phyloP scores from a whole-genome alignment of 2,797 vertebrate genomes.

The Pteropus rufus region DNA sequence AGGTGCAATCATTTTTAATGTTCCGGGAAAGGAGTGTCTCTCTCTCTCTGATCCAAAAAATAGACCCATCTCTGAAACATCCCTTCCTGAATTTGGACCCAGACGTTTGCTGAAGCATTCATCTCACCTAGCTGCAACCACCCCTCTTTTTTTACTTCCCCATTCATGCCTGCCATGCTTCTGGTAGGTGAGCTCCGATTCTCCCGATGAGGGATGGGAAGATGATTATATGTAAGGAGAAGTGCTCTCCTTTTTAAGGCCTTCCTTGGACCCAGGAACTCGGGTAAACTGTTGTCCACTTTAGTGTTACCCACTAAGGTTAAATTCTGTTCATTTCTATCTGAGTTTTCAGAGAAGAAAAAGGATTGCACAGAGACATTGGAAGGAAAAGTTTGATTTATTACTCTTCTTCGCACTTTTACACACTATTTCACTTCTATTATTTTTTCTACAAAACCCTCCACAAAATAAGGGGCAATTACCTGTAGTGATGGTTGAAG shows the following conservation, averaged over 20 bases:
- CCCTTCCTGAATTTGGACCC: neutral
- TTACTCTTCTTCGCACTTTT: neutral
- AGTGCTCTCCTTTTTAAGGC: neutral
- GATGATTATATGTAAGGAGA: neutral
- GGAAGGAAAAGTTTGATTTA: neutral
- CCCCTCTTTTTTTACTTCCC: neutral
- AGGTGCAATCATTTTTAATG: neutral
- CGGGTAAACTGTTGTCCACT: neutral
- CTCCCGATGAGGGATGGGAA: neutral
- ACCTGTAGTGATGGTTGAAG: neutral
- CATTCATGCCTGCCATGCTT: neutral
- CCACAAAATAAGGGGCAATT: constrained; percentile 26
- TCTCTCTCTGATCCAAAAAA: neutral
- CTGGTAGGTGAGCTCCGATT: neutral
- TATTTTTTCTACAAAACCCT: constrained; percentile 30
- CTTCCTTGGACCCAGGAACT: neutral
- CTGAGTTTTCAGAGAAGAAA: neutral
- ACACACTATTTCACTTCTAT: neutral
- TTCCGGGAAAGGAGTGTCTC: neutral
- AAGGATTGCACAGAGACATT: neutral
- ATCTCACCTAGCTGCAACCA: neutral
- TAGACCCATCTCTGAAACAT: neutral
- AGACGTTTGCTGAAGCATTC: neutral
- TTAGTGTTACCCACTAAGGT: neutral
- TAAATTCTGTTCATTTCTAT: neutral